Base-by-base conservation (phyloP, 2,113 vertebrate genomes). In the Cheirogaleus medius region DNA sequence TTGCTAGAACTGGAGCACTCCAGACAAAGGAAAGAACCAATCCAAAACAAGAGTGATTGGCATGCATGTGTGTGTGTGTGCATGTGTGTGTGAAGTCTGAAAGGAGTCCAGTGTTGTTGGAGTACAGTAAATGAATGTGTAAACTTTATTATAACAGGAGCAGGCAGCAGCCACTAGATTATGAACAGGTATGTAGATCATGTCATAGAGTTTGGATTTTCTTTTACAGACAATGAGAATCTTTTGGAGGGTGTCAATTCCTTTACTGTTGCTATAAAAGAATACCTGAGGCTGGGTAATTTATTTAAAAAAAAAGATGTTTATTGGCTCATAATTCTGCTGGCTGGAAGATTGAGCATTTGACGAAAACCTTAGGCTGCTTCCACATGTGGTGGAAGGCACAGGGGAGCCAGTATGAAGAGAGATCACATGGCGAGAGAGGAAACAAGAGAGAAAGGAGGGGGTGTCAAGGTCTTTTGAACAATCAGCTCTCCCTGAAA, bases 161-260 rank as follows among this genome's bases (percentile, higher is more conserved):
- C 25, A 37, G 3, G 6, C 1, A 42, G 29, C 3, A 42, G 29
- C 3, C 0, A 0, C 32, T 8, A 14, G 4, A 14, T 78, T n/a
- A 68, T 27, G 14, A 80, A 37, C n/a, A 34, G 0, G 1, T n/a
- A 1, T 2, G 15, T 21, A n/a, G 42, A 47, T 76, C 15, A 32
- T 32, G 15, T 18, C 42, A 47, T 2, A 17, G 52, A 63, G 5
- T 47, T 52, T 47, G 18, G 12, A 20, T 49, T 73, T 71, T 56
- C 42, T 90, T 73, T 81, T 68, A 32, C 21, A 56, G 47, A 6
- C 1, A 76, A 60, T 66, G 71, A 64, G 21, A 14, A 23, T 32
- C 10, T 89, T 77, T 71, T 0, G 21, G 21, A 85, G 18, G 1
- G 25, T 82, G 27, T 10, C 42, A 32, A 42, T 76, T 27, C 42